Evolutionary conservation across 2,888 invertebrate genomes (phyloP).

Genomic region (Amblyjoppa fuscipennis): DNA sequence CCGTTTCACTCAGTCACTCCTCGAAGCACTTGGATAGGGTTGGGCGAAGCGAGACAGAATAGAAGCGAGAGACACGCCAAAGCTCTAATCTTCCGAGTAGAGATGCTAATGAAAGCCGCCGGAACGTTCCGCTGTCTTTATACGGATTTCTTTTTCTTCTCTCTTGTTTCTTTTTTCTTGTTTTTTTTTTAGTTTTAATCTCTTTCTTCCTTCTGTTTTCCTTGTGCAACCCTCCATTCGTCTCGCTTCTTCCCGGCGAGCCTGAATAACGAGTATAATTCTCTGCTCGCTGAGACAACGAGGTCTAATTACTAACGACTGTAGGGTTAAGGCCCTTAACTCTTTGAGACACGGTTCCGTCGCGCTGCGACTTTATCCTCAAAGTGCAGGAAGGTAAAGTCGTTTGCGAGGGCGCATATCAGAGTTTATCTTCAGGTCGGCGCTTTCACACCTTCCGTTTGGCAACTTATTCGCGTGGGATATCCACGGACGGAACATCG

Average conservation of each 20-base stretch:
- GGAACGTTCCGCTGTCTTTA: slow-evolving; percentile 63
- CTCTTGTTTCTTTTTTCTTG: slow-evolving; percentile 55
- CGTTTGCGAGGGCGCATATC: no score
- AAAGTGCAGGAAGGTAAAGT: no score
- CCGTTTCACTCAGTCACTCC: slow-evolving; percentile 50
- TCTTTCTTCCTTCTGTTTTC: slow-evolving; percentile 68
- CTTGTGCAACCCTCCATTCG: slow-evolving; percentile 39
- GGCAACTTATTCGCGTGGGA: background rate
- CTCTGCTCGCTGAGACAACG: slow-evolving; percentile 29
- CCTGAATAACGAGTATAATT: slow-evolving; percentile 47
- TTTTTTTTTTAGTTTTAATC: slow-evolving; percentile 68
- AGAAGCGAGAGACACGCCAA: slow-evolving; percentile 69
- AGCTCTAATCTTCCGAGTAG: slow-evolving; percentile 81
- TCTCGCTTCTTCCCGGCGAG: slow-evolving; percentile 42
- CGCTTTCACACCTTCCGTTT: background rate
- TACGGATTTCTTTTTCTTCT: slow-evolving; percentile 70
- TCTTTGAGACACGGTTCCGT: background rate
- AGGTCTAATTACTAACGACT: slow-evolving; percentile 1
- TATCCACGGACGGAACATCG: no score
- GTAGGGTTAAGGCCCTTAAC: slow-evolving; percentile 8
- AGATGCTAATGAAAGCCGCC: slow-evolving; percentile 80
- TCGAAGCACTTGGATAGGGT: slow-evolving; percentile 49
- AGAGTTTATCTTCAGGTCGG: no score
- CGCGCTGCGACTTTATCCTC: no score
- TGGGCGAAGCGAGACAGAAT: slow-evolving; percentile 64